Evolutionary conservation across 2,113 vertebrate species (phyloP).

Genomic region (Alosa alosa): DNA sequence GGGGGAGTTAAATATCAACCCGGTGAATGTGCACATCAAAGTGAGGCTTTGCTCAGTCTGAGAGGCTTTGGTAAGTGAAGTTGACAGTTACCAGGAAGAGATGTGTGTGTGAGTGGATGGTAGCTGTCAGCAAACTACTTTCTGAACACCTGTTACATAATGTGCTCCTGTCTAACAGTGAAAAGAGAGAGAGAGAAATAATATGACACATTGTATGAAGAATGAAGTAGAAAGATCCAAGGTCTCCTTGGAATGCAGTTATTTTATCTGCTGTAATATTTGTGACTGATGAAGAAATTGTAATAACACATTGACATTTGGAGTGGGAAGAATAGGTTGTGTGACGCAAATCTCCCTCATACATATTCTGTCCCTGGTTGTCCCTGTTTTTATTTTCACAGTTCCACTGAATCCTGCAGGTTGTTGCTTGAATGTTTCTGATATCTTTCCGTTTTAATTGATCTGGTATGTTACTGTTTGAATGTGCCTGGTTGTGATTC

Average conservation of each 20-base stretch:
- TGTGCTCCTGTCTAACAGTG: background rate
- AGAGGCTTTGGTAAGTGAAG: background rate
- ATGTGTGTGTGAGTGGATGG: background rate
- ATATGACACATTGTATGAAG: background rate
- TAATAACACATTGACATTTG: background rate
- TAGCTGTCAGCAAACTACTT: background rate
- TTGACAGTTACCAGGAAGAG: background rate
- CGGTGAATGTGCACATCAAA: constrained; percentile 1
- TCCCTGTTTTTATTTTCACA: background rate
- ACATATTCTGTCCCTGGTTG: background rate
- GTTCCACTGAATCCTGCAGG: background rate
- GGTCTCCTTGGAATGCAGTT: background rate
- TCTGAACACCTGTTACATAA: background rate
- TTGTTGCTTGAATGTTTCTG: too few relatives aligned
- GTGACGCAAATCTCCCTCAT: background rate
- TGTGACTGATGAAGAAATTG: background rate
- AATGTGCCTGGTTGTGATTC: too few relatives aligned
- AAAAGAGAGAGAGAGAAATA: background rate
- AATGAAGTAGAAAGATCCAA: background rate
- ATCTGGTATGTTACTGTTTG: too few relatives aligned
- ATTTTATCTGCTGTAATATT: background rate
- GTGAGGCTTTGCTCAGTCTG: background rate
- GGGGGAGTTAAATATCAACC: background rate
- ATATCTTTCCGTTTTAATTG: too few relatives aligned
- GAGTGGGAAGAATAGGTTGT: background rate